Conservation (phyloP, 2,888 invertebrate species). For the Sarcophaga variegata region DNA sequence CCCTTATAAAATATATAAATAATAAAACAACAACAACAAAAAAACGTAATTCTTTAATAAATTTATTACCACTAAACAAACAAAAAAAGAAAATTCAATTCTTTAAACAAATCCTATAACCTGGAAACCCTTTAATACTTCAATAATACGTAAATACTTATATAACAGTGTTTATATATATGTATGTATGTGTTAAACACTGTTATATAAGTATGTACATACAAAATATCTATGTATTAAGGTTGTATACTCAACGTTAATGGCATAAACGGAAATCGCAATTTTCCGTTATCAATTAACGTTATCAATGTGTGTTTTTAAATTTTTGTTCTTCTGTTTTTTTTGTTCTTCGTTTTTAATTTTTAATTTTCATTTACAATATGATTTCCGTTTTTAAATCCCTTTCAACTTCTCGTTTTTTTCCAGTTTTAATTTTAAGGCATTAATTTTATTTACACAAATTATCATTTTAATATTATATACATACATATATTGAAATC, state of each 20-base stretch:
- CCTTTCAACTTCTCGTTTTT: neutral
- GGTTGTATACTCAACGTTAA: neutral
- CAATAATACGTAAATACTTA: neutral
- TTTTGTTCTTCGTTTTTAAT: neutral
- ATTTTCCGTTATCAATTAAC: conserved; percentile 53
- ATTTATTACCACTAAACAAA: neutral
- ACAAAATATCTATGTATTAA: neutral
- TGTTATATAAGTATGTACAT: conserved; percentile 4
- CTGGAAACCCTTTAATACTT: neutral
- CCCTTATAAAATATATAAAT: conserved; percentile 7
- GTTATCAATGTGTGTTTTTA: conserved; percentile 18
- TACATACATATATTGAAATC: neutral
- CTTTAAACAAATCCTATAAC: neutral
- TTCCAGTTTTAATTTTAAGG: conserved; percentile 2
- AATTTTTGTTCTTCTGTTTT: neutral
- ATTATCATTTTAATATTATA: conserved; percentile 14
- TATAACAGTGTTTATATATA: neutral
- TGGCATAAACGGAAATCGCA: conserved; percentile 32
- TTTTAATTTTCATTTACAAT: conserved; percentile 16
- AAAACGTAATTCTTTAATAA: conserved; percentile 3
- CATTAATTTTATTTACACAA: conserved; percentile 46
- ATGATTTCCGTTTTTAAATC: conserved; percentile 36
- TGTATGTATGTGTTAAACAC: neutral
- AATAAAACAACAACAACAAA: neutral
- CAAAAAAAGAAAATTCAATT: neutral